These are phyloP conservation scores for Lasioglossum pauxillum DNA, from an alignment of 2,888 invertebrate species.

Conservation along the genomic window DNA sequence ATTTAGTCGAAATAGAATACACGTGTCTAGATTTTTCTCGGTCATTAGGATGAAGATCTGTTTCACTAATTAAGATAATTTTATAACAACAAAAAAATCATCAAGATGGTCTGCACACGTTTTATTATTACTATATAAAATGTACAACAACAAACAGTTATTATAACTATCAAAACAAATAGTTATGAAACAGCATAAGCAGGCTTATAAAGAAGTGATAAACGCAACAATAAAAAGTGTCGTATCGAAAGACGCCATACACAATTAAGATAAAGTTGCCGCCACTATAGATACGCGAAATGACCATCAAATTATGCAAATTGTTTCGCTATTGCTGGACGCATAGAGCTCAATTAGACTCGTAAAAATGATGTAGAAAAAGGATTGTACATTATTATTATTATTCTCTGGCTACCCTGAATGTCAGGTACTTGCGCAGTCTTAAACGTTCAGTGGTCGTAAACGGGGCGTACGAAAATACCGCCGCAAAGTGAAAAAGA, in stretches of 20 bases:
- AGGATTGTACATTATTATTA: slow-evolving; percentile 28
- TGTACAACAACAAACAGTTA: background rate
- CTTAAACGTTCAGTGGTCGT: background rate
- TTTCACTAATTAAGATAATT: too few species aligned
- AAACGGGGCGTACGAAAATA: background rate
- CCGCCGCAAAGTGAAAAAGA: background rate
- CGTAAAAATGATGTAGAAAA: slow-evolving; percentile 16
- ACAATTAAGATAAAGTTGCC: slow-evolving; percentile 32
- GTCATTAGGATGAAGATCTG: too few species aligned
- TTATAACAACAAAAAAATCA: too few species aligned
- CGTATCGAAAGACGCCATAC: background rate
- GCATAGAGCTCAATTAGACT: slow-evolving; percentile 22
- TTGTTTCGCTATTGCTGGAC: background rate
- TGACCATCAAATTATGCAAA: background rate
- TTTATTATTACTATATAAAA: too few species aligned
- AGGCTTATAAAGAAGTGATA: background rate
- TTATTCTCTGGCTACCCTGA: background rate
- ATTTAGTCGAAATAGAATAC: background rate
- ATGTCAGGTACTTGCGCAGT: slow-evolving; percentile 32
- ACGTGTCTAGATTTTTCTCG: background rate
- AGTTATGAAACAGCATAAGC: background rate
- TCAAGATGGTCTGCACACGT: too few species aligned
- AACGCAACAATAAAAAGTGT: background rate
- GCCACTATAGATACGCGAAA: background rate
- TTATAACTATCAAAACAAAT: background rate